Percentiles rank a stretch among this genome's conserved stretches.
phyloP scores from a whole-genome alignment of 1,140 invertebrate genomes.

The Trypoxylus dichotomus region DNA sequence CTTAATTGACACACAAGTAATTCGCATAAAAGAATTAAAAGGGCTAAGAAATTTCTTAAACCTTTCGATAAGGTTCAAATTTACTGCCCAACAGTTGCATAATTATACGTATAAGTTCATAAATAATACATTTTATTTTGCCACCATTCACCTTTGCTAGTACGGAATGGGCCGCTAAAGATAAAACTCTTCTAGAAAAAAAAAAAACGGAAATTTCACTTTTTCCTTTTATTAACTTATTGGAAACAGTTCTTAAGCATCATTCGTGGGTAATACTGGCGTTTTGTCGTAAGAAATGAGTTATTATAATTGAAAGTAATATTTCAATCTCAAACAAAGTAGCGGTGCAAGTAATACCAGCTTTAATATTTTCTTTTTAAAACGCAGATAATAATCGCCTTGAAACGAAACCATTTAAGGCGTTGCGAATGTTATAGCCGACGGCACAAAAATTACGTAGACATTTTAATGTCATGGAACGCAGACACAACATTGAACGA shows the following conservation, averaged over 20 bases:
- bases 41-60: too few relatives aligned
- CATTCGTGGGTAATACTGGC: background rate
- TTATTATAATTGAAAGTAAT: background rate
- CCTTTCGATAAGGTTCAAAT: too few relatives aligned
- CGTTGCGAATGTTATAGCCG: background rate
- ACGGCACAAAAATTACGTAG: background rate
- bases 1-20: too few relatives aligned
- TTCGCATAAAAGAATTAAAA: too few relatives aligned
- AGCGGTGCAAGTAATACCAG: background rate
- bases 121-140: too few relatives aligned
- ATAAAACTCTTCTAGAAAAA: too few relatives aligned
- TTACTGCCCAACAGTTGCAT: too few relatives aligned
- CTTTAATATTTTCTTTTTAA: background rate
- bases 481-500: background rate
- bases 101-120: too few relatives aligned
- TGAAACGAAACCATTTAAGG: slow-evolving; percentile 2
- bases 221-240: background rate
- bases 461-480: background rate
- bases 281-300: background rate
- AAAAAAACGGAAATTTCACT: background rate
- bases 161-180: too few relatives aligned
- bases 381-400: background rate
- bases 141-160: too few relatives aligned
- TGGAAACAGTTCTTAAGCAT: background rate
- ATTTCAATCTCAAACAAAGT: background rate